phyloP scores from a whole-genome alignment of 2,888 invertebrate species.

The Eupithecia abbreviata region DNA sequence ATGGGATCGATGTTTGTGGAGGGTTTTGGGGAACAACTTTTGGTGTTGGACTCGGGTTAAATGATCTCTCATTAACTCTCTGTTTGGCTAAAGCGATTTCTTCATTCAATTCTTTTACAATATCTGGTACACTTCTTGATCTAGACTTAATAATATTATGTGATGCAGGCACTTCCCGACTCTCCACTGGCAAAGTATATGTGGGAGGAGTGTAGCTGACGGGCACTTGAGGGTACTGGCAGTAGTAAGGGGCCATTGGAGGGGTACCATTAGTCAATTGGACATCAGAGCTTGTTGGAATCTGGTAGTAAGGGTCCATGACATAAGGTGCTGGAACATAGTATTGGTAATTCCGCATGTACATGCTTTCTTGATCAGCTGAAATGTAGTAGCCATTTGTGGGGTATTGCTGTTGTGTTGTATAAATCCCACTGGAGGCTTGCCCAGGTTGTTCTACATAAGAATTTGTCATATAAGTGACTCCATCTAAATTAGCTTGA shows the following conservation, averaged over 20 bases:
- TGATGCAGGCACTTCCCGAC: constrained; percentile 48
- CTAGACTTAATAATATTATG: constrained; percentile 71
- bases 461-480: constrained; percentile 71
- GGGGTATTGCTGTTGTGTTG: constrained; percentile 69
- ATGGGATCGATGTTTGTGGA: constrained; percentile 18
- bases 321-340: constrained; percentile 65
- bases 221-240: constrained; percentile 64
- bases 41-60: constrained; percentile 81
- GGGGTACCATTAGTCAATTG: constrained; percentile 61
- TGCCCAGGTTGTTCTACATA: constrained; percentile 69
- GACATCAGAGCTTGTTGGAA: constrained; percentile 57
- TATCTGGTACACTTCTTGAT: constrained; percentile 88
- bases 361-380: constrained; percentile 65
- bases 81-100: constrained; percentile 82
- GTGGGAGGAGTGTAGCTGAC: constrained; percentile 57
- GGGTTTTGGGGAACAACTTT: constrained; percentile 56
- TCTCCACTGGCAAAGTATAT: constrained; percentile 42
- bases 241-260: constrained; percentile 73
- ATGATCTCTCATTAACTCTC: constrained; percentile 77
- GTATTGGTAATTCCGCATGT: constrained; percentile 75
- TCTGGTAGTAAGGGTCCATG: constrained; percentile 64
- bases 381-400: constrained; percentile 71
- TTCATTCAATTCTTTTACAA: constrained; percentile 89
- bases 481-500: constrained; percentile 69
- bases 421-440: constrained; percentile 65